Base-by-base conservation (phyloP, 2,113 vertebrate genomes). In the Grammomys dolichurus region DNA sequence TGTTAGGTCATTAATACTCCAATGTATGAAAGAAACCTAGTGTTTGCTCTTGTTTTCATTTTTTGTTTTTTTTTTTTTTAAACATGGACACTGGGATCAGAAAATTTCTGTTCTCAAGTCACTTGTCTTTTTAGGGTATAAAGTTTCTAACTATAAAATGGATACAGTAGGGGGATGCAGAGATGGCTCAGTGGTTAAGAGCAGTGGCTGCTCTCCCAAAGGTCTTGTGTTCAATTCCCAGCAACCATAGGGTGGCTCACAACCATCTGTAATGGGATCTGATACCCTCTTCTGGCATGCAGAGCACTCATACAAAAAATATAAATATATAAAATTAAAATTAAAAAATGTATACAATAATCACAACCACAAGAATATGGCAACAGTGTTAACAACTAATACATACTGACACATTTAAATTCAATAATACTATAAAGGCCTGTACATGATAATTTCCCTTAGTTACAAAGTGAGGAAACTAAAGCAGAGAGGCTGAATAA, bases 141-240 rank as follows among this genome's bases (percentile, higher is more conserved):
- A 36, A 33, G 89, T 91, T 94, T 81, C 14, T 67, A 91, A 69
- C 46, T 95, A 54, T 65, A 76, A 87, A 91, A 90, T 36, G 58
- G 56, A 33, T 70, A 90, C 36, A 51, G 17, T 20, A 73, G 72
- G n/a, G n/a, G n/a, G 19, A 11, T 73, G 72, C n/a, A 43, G n/a
- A 73, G 9, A 73, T 73, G 20, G n/a, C n/a, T 73, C n/a, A 43
- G 72, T 73, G 72, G 8, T 73, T 73, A 73, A 20, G 72, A 73
- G 72, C 4, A 43, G 20, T 43, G n/a, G n/a, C n/a, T 73, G n/a
- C n/a, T 73, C 4, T 73, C 43, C 20, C 72, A 73, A 20, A 73
- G 72, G 72, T 40, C n/a, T 40, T 73, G 20, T 17, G 72, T 24
- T 73, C n/a, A 43, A 73, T 43, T 73, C 72, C 72, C n/a, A 40